A percentile compares a stretch with the other conserved stretches of the same genome.
Evolutionary conservation across 1,140 invertebrate genomes (phyloP).

Genomic region (Chelonus insularis): DNA sequence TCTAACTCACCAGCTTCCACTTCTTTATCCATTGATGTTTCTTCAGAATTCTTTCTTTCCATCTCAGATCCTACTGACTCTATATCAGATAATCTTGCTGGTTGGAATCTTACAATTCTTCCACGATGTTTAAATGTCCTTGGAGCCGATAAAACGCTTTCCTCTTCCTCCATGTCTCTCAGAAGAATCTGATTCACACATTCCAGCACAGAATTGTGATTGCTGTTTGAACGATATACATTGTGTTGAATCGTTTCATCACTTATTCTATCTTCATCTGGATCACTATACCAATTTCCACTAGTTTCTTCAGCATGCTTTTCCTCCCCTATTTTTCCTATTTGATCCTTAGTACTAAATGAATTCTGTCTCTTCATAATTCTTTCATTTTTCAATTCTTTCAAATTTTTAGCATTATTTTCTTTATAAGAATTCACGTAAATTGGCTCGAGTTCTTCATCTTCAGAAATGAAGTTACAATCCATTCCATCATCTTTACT

Average conservation of each 20-base stretch:
- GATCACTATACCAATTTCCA: slow-evolving; percentile 74
- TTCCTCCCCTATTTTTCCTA: slow-evolving; percentile 62
- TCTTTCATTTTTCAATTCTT: slow-evolving; percentile 6
- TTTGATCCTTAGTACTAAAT: slow-evolving; percentile 12
- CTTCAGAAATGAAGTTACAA: slow-evolving; percentile 52
- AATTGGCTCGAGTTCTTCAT: slow-evolving; percentile 47
- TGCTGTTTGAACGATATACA: slow-evolving; percentile 54
- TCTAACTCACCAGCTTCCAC: slow-evolving; percentile 34
- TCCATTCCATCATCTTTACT: slow-evolving; percentile 56
- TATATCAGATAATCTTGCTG: slow-evolving; percentile 55
- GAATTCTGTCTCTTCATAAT: not conserved
- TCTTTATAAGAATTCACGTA: slow-evolving; percentile 49
- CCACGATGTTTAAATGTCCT: slow-evolving; percentile 54
- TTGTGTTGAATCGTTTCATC: slow-evolving; percentile 58
- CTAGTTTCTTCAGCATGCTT: slow-evolving; percentile 61
- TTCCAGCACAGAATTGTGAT: slow-evolving; percentile 75
- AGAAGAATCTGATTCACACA: slow-evolving; percentile 77
- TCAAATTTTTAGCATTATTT: slow-evolving; percentile 40
- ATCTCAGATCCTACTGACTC: slow-evolving; percentile 58
- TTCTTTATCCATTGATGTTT: slow-evolving; percentile 33
- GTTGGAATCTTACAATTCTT: slow-evolving; percentile 55
- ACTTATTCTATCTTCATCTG: slow-evolving; percentile 67
- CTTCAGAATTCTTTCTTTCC: slow-evolving; percentile 57
- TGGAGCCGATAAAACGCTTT: slow-evolving; percentile 46
- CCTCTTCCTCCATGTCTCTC: slow-evolving; percentile 60